phyloP scores from a whole-genome alignment of 2,888 invertebrate species.

The Philonicus albiceps region DNA sequence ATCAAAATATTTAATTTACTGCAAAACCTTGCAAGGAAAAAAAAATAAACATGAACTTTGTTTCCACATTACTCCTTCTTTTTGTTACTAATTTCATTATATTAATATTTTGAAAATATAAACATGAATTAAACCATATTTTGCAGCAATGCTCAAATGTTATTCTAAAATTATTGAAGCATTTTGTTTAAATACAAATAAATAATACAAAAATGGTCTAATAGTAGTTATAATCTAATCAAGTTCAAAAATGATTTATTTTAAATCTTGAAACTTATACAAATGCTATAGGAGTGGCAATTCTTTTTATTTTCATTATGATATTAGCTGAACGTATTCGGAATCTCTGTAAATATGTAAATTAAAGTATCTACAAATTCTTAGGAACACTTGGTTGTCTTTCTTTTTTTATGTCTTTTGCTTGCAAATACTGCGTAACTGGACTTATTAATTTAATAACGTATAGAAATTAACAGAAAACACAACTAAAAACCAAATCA shows the following conservation, averaged over 20 bases:
- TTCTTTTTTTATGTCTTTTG: not conserved
- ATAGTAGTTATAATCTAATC: not conserved
- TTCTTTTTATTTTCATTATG: not conserved
- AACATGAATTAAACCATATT: not conserved
- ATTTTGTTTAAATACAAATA: not conserved
- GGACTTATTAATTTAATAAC: not conserved
- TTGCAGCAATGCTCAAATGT: not conserved
- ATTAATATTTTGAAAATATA: not conserved
- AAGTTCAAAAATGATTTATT: not conserved
- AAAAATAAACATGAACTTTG: not conserved
- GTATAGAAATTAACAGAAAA: not conserved
- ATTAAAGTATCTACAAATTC: not conserved
- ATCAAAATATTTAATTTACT: not conserved
- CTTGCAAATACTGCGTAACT: constrained; percentile 14
- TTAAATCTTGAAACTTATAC: not conserved
- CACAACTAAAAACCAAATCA: not conserved
- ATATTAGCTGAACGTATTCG: constrained; percentile 15
- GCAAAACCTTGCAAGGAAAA: not conserved
- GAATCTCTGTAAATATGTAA: constrained; percentile 3
- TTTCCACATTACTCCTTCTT: not conserved
- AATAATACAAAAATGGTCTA: constrained; percentile 14
- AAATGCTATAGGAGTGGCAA: not conserved
- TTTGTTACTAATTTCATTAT: not conserved
- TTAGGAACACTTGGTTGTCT: not conserved
- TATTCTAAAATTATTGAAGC: constrained; percentile 3